A percentile compares a stretch with the other conserved stretches of the same genome.
Conservation (phyloP, 2,888 invertebrate genomes). For the Trissolcus japonicus region DNA sequence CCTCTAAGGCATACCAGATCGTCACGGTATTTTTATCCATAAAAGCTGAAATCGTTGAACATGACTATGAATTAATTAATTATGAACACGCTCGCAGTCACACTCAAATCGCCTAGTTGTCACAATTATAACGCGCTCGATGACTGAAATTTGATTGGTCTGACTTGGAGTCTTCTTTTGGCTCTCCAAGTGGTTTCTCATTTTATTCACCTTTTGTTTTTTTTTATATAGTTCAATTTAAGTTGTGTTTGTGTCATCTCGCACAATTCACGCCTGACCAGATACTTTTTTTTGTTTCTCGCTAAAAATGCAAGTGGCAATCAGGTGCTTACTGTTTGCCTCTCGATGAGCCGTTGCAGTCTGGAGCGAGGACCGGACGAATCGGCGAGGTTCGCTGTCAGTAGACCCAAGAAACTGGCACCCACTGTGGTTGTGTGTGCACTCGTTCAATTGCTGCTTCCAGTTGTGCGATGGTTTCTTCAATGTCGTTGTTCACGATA, state of each 20-base stretch:
- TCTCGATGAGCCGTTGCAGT: constrained; percentile 73
- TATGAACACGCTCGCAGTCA: constrained; percentile 73
- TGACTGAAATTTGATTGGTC: constrained; percentile 64
- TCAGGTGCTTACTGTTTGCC: constrained; percentile 67
- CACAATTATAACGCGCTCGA: constrained; percentile 34
- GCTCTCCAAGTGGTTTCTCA: neutral
- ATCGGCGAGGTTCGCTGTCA: constrained; percentile 81
- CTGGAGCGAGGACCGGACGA: constrained; percentile 67
- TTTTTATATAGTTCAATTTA: constrained; percentile 5
- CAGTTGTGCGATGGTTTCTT: constrained; percentile 95
- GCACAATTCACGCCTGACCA: constrained; percentile 7
- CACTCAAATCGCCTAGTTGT: constrained; percentile 64
- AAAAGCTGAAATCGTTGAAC: constrained; percentile 59
- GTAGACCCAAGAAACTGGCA: constrained; percentile 98
- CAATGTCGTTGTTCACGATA: constrained; percentile 99
- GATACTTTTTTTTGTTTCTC: constrained; percentile 18
- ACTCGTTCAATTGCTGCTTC: constrained; percentile 94
- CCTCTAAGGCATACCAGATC: constrained; percentile 52
- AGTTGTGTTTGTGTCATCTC: constrained; percentile 22
- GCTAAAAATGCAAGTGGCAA: constrained; percentile 8
- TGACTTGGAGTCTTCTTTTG: constrained; percentile 53
- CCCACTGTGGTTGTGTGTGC: constrained; percentile 95
- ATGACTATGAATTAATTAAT: constrained; percentile 59
- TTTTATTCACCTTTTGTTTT: constrained; percentile 12
- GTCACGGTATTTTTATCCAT: constrained; percentile 58